Evolutionary conservation across 2,113 vertebrate species (phyloP).

Genomic region (Cavia aperea): DNA sequence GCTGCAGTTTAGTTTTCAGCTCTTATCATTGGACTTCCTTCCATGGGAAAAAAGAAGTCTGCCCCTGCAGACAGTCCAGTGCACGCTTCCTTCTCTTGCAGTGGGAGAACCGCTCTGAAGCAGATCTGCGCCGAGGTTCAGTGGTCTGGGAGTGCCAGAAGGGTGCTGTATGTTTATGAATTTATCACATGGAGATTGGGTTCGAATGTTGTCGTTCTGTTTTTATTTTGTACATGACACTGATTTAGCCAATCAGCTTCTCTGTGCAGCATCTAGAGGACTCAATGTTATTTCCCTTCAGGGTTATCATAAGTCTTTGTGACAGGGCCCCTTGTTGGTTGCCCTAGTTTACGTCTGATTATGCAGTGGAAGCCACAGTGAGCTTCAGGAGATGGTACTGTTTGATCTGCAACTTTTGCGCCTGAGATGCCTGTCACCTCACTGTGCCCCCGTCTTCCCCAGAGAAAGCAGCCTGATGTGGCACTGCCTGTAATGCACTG

Average conservation of each 20-base stretch:
- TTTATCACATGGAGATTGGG: neutral
- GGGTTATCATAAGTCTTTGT: neutral
- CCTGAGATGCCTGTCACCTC: neutral
- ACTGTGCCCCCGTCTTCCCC: neutral
- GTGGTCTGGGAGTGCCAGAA: neutral
- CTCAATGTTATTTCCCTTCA: neutral
- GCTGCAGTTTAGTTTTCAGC: conserved; percentile 44
- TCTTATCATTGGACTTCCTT: conserved; percentile 39
- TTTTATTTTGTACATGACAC: neutral
- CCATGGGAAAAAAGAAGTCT: neutral
- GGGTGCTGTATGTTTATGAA: neutral
- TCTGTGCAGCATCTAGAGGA: neutral
- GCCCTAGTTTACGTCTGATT: neutral
- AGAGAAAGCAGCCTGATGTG: neutral
- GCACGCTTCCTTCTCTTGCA: neutral
- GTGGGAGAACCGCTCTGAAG: neutral
- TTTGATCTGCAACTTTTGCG: neutral
- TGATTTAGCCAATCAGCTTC: neutral
- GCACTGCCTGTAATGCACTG: neutral
- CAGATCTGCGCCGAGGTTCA: neutral
- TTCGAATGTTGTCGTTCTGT: neutral
- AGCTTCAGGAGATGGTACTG: neutral
- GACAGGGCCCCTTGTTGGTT: neutral
- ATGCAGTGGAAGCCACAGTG: neutral
- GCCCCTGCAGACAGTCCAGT: neutral